Evolutionary conservation across 2,797 vertebrate species (phyloP).

Genomic region (Crenuchus spilurus): DNA sequence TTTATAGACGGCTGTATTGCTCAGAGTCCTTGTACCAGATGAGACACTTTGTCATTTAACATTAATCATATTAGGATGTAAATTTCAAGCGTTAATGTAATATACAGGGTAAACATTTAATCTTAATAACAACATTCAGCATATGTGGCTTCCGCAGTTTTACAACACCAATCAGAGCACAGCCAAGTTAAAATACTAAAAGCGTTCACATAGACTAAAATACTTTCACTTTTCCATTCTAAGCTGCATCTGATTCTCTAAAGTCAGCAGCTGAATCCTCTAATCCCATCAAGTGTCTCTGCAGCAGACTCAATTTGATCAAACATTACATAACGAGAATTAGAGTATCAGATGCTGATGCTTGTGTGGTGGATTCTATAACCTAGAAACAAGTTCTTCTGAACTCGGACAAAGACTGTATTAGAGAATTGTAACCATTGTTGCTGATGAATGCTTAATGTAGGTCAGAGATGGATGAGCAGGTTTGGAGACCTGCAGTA

Average conservation of each 20-base stretch:
- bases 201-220: constrained; percentile 8
- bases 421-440: background rate
- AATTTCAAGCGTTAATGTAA: too few species aligned
- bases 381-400: background rate
- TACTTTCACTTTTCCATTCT: constrained; percentile 25
- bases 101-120: too few species aligned
- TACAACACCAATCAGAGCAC: too few species aligned
- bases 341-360: background rate
- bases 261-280: constrained; percentile 30
- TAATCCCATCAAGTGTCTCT: constrained; percentile 36
- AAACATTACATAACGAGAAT: background rate
- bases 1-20: too few species aligned
- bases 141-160: too few species aligned
- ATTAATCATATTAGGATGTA: too few species aligned
- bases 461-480: background rate
- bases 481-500: background rate
- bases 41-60: too few species aligned
- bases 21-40: too few species aligned
- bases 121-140: too few species aligned
- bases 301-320: constrained; percentile 11
- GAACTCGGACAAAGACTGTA: too few species aligned
- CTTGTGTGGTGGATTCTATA: background rate
- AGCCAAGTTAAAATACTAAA: background rate
- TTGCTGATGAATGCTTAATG: background rate
- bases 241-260: background rate